A percentile compares a stretch with the other conserved stretches of the same genome.
Conservation (phyloP, 2,797 vertebrate species). For the Mastacembelus armatus region DNA sequence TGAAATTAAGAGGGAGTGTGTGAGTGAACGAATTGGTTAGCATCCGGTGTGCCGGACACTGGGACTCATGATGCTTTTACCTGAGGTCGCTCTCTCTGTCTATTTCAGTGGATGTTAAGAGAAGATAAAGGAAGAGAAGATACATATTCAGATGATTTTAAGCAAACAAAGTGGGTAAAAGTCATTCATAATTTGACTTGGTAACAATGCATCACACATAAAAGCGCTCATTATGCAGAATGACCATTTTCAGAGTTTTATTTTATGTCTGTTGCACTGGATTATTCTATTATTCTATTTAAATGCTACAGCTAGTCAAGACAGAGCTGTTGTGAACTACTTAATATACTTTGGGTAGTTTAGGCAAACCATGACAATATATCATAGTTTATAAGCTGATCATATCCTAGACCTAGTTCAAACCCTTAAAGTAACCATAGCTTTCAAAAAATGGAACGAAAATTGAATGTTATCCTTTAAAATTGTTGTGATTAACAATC, state of each 20-base stretch:
- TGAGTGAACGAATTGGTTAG: slow-evolving; percentile 22
- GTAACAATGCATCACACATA: neutral
- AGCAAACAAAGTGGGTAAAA: slow-evolving; percentile 2
- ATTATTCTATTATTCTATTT: neutral
- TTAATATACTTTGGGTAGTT: neutral
- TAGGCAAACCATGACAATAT: neutral
- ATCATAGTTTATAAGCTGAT: neutral
- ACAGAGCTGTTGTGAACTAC: neutral
- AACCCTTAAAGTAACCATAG: neutral
- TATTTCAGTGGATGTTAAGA: neutral
- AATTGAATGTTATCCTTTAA: neutral
- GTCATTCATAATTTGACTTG: neutral
- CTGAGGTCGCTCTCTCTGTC: neutral
- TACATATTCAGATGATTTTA: neutral
- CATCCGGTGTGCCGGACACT: slow-evolving; percentile 17
- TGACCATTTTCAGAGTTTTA: neutral
- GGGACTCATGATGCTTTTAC: slow-evolving; percentile 25
- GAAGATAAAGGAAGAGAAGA: neutral
- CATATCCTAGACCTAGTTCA: neutral
- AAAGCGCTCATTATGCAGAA: neutral
- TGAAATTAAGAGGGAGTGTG: slow-evolving; percentile 21
- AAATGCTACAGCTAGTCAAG: neutral
- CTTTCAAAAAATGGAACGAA: neutral
- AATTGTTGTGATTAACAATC: too few relatives aligned
- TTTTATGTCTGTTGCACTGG: neutral